A percentile compares a stretch with the other conserved stretches of the same genome.
These are phyloP conservation scores for Typhlomys cinereus DNA, from an alignment of 2,113 vertebrate genomes.

Conservation along the genomic window DNA sequence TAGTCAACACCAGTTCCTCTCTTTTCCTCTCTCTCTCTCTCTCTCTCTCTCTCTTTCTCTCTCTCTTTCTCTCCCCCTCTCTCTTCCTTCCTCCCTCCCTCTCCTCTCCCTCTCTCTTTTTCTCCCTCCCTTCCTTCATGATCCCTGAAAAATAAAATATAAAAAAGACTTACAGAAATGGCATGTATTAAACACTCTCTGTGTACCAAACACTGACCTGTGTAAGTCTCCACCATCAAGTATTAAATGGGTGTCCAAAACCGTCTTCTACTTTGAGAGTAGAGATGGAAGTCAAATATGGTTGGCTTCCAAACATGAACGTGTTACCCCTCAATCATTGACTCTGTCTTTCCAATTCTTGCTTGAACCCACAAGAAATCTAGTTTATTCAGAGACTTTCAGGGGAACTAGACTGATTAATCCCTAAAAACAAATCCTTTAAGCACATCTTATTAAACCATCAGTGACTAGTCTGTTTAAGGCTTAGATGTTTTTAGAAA, in stretches of 20 bases:
- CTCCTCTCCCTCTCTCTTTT: too few relatives aligned
- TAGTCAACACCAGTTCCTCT: too few relatives aligned
- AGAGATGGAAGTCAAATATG: conserved; percentile 12
- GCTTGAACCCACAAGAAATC: not conserved
- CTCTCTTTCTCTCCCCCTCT: too few relatives aligned
- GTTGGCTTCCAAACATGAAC: not conserved
- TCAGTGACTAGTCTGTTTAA: not conserved
- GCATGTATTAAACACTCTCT: not conserved
- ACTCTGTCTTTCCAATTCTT: not conserved
- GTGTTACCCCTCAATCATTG: not conserved
- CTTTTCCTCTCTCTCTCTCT: too few relatives aligned
- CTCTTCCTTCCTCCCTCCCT: too few relatives aligned
- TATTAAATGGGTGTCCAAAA: not conserved
- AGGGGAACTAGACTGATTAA: not conserved
- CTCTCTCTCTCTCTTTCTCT: too few relatives aligned
- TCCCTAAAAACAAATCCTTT: not conserved
- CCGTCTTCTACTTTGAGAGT: conserved; percentile 1
- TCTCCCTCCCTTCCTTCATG: too few relatives aligned
- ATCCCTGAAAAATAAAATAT: too few relatives aligned
- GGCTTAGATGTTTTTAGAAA: not conserved
- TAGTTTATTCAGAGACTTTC: not conserved
- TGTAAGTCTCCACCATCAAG: not conserved
- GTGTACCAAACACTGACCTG: not conserved
- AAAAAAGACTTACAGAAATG: too few relatives aligned
- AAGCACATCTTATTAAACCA: not conserved